These are phyloP conservation scores for Mnemiopsis leidyi DNA, from an alignment of 37 sponge, comb jelly and placozoan species.

Conservation along the genomic window DNA sequence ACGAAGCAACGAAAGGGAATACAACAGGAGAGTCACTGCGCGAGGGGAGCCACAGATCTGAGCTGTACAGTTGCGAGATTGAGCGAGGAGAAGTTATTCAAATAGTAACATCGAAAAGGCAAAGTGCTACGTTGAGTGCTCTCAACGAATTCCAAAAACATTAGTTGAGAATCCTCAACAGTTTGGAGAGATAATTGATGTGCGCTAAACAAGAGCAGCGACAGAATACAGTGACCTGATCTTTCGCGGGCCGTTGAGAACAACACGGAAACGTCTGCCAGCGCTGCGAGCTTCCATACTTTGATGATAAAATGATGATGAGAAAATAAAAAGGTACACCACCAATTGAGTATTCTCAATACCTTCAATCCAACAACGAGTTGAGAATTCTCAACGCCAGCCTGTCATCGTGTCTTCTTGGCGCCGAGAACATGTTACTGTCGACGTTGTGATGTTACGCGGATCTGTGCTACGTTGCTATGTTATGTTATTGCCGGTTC, in stretches of 20 bases:
- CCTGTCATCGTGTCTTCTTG: background rate
- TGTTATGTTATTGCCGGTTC: constrained; percentile 33
- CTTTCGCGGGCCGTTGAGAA: background rate
- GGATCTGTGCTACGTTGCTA: background rate
- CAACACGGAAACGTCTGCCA: background rate
- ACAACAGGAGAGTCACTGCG: background rate
- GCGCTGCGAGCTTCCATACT: background rate
- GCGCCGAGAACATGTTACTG: background rate
- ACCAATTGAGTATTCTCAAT: background rate
- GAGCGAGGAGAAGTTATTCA: background rate
- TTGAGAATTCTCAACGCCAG: constrained; percentile 36
- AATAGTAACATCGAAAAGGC: constrained; percentile 2
- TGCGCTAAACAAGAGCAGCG: background rate
- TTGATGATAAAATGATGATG: background rate
- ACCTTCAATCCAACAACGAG: background rate
- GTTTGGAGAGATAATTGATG: background rate
- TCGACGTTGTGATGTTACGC: background rate
- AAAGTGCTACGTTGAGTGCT: constrained; percentile 13
- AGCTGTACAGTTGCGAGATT: background rate
- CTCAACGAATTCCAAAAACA: background rate
- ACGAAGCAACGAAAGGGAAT: background rate
- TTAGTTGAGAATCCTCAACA: constrained; percentile 22
- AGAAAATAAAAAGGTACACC: background rate
- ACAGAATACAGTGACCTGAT: background rate
- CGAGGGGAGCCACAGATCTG: background rate